phyloP scores from a whole-genome alignment of 30 jellyfish, hydroid and myxozoan species.

The Cassiopea xamachana region DNA sequence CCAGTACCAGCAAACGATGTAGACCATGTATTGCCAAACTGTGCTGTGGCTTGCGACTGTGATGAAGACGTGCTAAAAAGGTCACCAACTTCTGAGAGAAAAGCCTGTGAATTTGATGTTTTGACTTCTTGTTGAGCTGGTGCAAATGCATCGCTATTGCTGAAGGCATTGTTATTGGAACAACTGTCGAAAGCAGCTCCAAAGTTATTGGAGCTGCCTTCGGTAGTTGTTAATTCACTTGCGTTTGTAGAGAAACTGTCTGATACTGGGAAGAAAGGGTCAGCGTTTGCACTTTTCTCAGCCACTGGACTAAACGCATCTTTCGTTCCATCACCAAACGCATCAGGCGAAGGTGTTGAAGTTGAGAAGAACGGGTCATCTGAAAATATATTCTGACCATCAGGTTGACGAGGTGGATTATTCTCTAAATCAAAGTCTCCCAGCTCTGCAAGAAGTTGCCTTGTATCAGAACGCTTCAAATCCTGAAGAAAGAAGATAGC shows the following conservation, averaged over 20 bases:
- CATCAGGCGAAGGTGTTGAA: conserved; percentile 38
- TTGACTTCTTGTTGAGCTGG: conserved; percentile 6
- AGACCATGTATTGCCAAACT: conserved; percentile 16
- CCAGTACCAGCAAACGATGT: conserved; percentile 13
- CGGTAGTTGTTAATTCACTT: conserved; percentile 3
- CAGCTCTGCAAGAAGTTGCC: conserved; percentile 72
- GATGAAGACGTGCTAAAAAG: conserved; percentile 40
- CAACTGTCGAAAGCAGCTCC: too few species aligned
- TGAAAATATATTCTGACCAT: conserved; percentile 33
- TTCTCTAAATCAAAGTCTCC: conserved; percentile 62
- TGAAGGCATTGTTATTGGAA: conserved; percentile 13
- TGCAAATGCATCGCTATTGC: conserved; percentile 46
- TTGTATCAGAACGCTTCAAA: conserved; percentile 80
- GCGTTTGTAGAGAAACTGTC: conserved; percentile 19
- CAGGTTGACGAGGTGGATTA: conserved; percentile 63
- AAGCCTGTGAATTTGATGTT: conserved; percentile 2
- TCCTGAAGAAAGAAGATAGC: conserved; percentile 26
- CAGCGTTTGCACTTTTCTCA: not conserved
- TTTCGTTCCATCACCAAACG: conserved; percentile 11
- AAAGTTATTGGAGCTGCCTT: conserved; percentile 45
- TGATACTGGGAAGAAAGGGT: conserved; percentile 46
- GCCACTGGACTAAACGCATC: conserved; percentile 38
- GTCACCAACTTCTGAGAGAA: conserved; percentile 58
- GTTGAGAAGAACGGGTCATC: conserved; percentile 69
- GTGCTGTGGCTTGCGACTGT: conserved; percentile 7